Evolutionary conservation across 2,113 vertebrate genomes (phyloP).

Genomic region (rabbit (Oryctolagus cuniculus)): mOryCun1.1 NC_091442.1:74831501-74832000

Average conservation of each 20-base stretch:
- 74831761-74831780: slow-evolving; percentile 4
- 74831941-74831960: neutral
- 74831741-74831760: neutral
- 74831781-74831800: neutral
- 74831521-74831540: too few species aligned
- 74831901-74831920: neutral
- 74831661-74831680: neutral
- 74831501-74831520: too few species aligned
- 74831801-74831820: neutral
- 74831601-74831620: too few species aligned
- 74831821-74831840: slow-evolving; percentile 10
- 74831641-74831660: too few species aligned
- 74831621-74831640: too few species aligned
- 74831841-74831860: neutral
- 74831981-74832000: neutral
- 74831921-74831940: neutral
- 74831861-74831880: neutral
- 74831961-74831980: neutral
- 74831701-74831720: neutral
- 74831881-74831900: neutral
- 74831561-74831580: too few species aligned
- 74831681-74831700: neutral
- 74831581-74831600: too few species aligned
- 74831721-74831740: neutral
- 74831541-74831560: too few species aligned